Percentiles rank a stretch among this genome's conserved stretches.
Evolutionary conservation across 2,888 invertebrate genomes (phyloP).

Genomic region (Lepetodrilus schrolli): DNA sequence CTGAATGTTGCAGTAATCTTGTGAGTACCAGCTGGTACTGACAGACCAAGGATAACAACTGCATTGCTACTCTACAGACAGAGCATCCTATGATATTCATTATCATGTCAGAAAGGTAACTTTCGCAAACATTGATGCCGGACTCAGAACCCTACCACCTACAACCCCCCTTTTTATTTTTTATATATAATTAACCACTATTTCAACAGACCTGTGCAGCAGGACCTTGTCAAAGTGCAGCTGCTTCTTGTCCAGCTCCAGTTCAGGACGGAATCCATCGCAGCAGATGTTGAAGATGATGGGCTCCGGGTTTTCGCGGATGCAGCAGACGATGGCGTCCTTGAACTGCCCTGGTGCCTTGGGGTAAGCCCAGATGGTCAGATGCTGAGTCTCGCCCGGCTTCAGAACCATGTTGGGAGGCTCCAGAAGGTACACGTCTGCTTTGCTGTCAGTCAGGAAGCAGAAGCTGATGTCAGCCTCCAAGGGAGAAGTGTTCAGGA

Average conservation of each 20-base stretch:
- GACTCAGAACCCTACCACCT: too few relatives aligned
- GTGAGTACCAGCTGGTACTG: too few relatives aligned
- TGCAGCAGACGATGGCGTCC: constrained; percentile 75
- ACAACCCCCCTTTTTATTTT: too few relatives aligned
- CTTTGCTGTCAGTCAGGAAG: constrained; percentile 73
- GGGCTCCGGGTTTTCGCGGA: constrained; percentile 76
- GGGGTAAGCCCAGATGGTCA: constrained; percentile 75
- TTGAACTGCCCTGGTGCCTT: constrained; percentile 69
- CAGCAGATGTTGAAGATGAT: constrained; percentile 73
- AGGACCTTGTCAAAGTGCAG: constrained; percentile 75
- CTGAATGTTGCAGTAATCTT: too few relatives aligned
- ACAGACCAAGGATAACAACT: too few relatives aligned
- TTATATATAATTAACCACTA: too few relatives aligned
- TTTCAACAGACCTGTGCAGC: constrained; percentile 76
- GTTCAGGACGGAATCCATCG: constrained; percentile 74
- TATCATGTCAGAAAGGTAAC: too few relatives aligned
- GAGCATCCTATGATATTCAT: too few relatives aligned
- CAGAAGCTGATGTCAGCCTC: constrained; percentile 75
- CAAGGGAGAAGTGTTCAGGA: constrained; percentile 74
- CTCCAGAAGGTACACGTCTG: constrained; percentile 74
- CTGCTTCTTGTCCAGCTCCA: constrained; percentile 74
- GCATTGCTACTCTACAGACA: too few relatives aligned
- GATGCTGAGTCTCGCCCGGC: constrained; percentile 71
- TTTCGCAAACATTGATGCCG: too few relatives aligned
- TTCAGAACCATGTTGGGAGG: constrained; percentile 74